Percentiles rank a stretch among this genome's conserved stretches.
These are phyloP conservation scores for Sylvia atricapilla DNA, from an alignment of 2,113 vertebrate genomes.

Conservation along the genomic window DNA sequence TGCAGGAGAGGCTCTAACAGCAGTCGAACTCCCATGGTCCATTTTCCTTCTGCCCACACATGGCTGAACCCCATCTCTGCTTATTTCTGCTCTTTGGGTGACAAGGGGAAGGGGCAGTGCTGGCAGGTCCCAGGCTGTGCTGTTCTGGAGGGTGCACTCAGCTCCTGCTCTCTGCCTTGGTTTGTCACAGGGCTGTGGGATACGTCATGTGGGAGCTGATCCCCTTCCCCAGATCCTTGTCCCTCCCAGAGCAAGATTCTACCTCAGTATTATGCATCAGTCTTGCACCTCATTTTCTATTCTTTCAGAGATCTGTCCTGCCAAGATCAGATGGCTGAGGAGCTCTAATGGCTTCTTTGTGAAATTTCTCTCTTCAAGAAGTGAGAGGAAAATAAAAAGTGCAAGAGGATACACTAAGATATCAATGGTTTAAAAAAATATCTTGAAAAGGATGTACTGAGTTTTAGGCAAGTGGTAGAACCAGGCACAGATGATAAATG, in stretches of 20 bases:
- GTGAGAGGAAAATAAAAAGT: background rate
- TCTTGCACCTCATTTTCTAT: background rate
- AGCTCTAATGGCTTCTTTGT: background rate
- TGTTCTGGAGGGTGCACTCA: background rate
- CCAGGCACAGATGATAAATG: background rate
- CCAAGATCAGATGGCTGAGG: background rate
- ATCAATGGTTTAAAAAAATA: background rate
- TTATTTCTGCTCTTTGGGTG: fast-evolving
- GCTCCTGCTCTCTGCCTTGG: background rate
- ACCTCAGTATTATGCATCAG: fast-evolving
- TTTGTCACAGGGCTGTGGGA: background rate
- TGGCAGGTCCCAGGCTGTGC: background rate
- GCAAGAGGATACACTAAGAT: background rate
- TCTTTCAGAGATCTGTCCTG: background rate
- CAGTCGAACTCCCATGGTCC: background rate
- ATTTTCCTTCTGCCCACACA: background rate
- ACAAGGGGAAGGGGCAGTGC: background rate
- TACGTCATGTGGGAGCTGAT: background rate
- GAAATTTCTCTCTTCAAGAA: background rate
- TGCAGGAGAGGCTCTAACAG: background rate
- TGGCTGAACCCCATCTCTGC: background rate
- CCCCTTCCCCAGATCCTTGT: background rate
- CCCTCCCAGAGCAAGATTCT: background rate
- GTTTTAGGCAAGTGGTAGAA: background rate
- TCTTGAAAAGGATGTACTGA: background rate